Evolutionary conservation across 2,797 vertebrate species (phyloP).

Genomic region (Halcyon chelicuti): DNA sequence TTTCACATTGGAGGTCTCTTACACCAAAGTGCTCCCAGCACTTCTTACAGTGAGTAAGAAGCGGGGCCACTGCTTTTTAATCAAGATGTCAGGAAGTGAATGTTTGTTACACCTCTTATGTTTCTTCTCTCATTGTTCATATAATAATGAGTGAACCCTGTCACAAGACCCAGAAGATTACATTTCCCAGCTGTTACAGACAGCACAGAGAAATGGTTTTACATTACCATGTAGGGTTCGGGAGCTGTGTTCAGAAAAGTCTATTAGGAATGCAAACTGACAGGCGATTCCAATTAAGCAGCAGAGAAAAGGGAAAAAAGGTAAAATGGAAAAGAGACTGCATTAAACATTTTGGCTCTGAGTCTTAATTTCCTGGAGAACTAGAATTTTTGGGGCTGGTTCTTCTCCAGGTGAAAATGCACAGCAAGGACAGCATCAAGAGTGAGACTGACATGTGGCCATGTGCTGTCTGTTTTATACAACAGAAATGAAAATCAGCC

Average conservation of each 20-base stretch:
- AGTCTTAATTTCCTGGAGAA: slow-evolving; percentile 26
- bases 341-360: background rate
- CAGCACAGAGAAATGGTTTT: slow-evolving; percentile 42
- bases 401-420: slow-evolving; percentile 11
- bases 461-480: background rate
- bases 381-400: background rate
- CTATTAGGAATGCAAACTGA: slow-evolving; percentile 31
- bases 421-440: background rate
- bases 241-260: slow-evolving; percentile 42
- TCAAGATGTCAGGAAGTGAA: slow-evolving; percentile 24
- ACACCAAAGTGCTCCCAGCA: background rate
- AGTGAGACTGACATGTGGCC: background rate
- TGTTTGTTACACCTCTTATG: background rate
- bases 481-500: background rate
- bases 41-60: background rate
- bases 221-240: slow-evolving; percentile 33
- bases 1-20: background rate
- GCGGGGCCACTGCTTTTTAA: background rate
- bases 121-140: slow-evolving; percentile 52
- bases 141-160: slow-evolving; percentile 46
- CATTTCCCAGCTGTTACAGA: slow-evolving; percentile 47
- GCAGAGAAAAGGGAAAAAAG: background rate
- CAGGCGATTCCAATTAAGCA: slow-evolving; percentile 48
- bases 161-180: slow-evolving; percentile 50
- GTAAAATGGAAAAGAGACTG: background rate